These are phyloP conservation scores for Camponotus fellah DNA, from an alignment of 2,888 invertebrate species.

Conservation along the genomic window DNA sequence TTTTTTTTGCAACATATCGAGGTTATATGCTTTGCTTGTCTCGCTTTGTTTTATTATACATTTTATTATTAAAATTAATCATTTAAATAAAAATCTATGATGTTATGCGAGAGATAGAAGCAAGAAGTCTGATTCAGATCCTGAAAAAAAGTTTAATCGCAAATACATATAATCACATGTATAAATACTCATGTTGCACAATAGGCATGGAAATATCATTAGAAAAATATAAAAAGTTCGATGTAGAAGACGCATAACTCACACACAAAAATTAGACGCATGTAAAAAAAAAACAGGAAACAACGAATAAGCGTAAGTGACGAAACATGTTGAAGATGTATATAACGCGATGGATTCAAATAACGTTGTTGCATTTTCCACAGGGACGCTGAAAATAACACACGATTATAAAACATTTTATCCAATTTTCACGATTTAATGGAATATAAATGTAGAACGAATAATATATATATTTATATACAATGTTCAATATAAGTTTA, in stretches of 20 bases:
- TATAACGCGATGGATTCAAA: slow-evolving; percentile 40
- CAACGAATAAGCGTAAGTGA: neutral
- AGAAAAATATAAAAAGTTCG: neutral
- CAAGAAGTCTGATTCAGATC: neutral
- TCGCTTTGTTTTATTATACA: neutral
- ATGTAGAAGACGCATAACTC: slow-evolving; percentile 5
- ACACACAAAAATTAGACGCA: slow-evolving; percentile 12
- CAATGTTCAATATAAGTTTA: neutral
- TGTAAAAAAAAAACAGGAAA: neutral
- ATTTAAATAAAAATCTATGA: neutral
- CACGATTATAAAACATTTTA: slow-evolving; percentile 65
- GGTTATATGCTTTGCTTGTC: neutral
- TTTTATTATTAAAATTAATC: neutral
- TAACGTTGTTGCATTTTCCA: slow-evolving; percentile 75
- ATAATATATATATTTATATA: neutral
- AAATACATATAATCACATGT: slow-evolving; percentile 58
- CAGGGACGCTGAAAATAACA: slow-evolving; percentile 78
- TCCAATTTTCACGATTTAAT: neutral
- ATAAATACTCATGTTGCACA: slow-evolving; percentile 41
- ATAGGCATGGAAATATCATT: slow-evolving; percentile 11
- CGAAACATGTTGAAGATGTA: slow-evolving; percentile 2
- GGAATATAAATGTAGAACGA: neutral
- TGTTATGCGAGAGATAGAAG: neutral
- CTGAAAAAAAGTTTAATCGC: slow-evolving; percentile 68
- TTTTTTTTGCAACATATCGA: neutral